Evolutionary conservation across 1,140 invertebrate genomes (phyloP), one percentile per base, ranked within the genome.

Genomic region (Formica exsecta): DNA sequence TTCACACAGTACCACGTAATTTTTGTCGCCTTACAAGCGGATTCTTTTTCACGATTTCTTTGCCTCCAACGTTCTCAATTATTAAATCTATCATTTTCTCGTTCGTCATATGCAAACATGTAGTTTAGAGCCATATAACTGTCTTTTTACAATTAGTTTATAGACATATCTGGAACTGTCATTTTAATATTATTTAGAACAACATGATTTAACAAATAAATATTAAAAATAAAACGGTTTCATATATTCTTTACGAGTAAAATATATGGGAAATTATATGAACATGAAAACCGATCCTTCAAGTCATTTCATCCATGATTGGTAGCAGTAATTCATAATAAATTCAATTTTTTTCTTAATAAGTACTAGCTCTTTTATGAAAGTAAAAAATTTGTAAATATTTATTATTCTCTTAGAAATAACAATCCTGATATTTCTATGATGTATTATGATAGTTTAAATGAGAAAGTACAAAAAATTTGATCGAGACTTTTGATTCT

Each of bases 11-110:
- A 41, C n/a, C 44, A 44, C 25, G 44, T 85, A 22, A 76, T 36
- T 87, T 59, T 51, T 38, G 75, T 65, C 44, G 9, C 71, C 44
- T 65, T 66, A 83, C 75, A 51, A 87, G 38, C 64, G 48, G 65
- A 77, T 32, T 36, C 38, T 66, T 5, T 19, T 22, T 62, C 44
- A 44, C 44, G 19, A 62, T 38, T 29, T 44, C n/a, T 22, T 51
- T 13, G 5, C 5, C 8, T 2, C 44, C 38, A 9, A 19, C 5
- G 29, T 36, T 51, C 11, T n/a, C 70, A 36, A 54, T 51, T 32
- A 22, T 74, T 3, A 9, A 32, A 9, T 25, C 9, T 48, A 19
- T 66, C 11, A 1, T 29, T 36, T 73, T 59, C 6, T 65, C 59
- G 61, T 64, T 41, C 32, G 38, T 64, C 74, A 6, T 32, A 29